phyloP scores from a whole-genome alignment of 2,888 invertebrate genomes.

The Tanytarsus gracilentus region DNA sequence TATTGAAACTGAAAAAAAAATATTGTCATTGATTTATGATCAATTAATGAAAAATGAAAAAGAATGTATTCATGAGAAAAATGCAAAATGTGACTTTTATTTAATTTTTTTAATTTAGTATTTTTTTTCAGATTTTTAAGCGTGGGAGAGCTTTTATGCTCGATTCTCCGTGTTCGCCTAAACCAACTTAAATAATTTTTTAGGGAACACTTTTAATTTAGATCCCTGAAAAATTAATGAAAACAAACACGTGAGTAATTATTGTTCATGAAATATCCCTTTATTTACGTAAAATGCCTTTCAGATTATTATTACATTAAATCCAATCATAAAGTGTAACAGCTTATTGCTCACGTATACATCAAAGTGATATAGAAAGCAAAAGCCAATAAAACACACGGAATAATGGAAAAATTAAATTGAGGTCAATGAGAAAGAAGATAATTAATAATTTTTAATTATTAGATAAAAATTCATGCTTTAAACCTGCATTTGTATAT shows the following conservation, averaged over 20 bases:
- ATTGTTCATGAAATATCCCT: neutral
- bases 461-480: conserved; percentile 9
- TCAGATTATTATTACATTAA: neutral
- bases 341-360: neutral
- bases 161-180: no score
- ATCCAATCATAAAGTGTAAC: neutral
- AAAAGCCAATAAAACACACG: neutral
- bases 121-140: no score
- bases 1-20: no score
- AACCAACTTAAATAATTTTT: neutral
- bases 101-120: neutral
- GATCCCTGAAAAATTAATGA: neutral
- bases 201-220: neutral
- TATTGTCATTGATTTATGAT: neutral
- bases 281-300: neutral
- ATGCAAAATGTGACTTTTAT: neutral
- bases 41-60: neutral
- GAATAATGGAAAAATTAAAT: neutral
- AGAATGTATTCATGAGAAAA: neutral
- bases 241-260: neutral
- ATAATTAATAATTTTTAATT: neutral
- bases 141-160: no score
- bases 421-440: neutral
- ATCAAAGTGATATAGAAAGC: conserved; percentile 1
- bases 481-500: no score